Evolutionary conservation across 1,140 invertebrate genomes (phyloP), one percentile per base, ranked within the genome.

Genomic region (Thaumetopoea pityocampa): DNA sequence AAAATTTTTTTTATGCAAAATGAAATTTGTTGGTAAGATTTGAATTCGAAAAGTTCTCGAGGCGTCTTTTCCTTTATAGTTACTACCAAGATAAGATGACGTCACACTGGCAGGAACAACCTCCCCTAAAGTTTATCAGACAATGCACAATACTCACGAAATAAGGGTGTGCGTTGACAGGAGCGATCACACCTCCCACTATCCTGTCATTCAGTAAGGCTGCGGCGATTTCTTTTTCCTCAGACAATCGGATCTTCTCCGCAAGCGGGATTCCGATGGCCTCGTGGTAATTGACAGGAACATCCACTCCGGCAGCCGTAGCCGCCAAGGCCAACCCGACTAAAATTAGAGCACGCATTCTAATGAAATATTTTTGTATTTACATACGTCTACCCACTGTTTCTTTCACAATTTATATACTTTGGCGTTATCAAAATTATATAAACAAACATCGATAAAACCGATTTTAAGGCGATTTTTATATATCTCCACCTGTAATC

Each of bases 201-300:
- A 73, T 62, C 37, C 57, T 61, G n/a, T 20, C 18, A n/a, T 20
- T 28, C 8, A 10, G 7, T 0, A 5, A 16, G n/a, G 9, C 1
- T 5, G n/a, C 33, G 0, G 27, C 24, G 1, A 55, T 19, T 17
- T 52, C 24, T 5, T 18, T 47, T 17, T 71, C 61, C 36, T 74
- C 70, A 4, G 20, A 14, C 4, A 44, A 49, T 43, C 59, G 69
- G 28, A 74, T 60, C 32, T 48, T 60, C 6, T 42, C 42, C 1
- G 67, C 70, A 6, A 45, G 24, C 7, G 67, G 70, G 9, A 74
- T 69, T 0, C 67, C 70, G 5, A 67, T 30, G 7, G 38, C 32
- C 3, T 53, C 23, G 20, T 74, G 67, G 36, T 74, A 74, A 10
- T 9, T 12, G 34, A 12, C 7, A 49, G n/a, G 9, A 3, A 47